Evolutionary conservation across 2,113 vertebrate species (phyloP).

Genomic region (Oxygymnocypris stewartii): DNA sequence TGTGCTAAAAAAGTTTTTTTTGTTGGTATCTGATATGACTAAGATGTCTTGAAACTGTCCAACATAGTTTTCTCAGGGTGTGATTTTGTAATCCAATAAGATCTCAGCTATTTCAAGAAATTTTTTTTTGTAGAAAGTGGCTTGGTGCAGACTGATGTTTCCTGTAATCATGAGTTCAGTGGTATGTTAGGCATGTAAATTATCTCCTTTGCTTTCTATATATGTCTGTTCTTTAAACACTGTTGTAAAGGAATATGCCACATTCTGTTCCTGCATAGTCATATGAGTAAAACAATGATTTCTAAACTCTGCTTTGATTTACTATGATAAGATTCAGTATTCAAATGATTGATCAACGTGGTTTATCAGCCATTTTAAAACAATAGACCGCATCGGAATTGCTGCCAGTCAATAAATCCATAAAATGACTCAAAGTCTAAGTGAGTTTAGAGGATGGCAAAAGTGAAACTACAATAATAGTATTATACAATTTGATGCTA

Average conservation of each 20-base stretch:
- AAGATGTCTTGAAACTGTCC: neutral
- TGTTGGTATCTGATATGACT: neutral
- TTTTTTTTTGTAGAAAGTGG: neutral
- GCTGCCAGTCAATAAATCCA: constrained; percentile 21
- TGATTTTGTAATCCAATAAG: neutral
- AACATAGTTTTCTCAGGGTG: neutral
- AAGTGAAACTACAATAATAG: neutral
- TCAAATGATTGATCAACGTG: neutral
- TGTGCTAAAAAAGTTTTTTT: no score
- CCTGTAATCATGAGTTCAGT: constrained; percentile 20
- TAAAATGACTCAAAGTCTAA: neutral
- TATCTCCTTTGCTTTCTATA: neutral
- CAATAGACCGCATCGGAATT: neutral
- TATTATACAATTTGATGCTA: neutral
- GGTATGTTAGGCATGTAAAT: constrained; percentile 39
- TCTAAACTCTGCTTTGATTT: constrained; percentile 11
- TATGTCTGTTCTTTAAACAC: neutral
- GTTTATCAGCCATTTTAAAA: constrained; percentile 5
- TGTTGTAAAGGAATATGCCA: neutral
- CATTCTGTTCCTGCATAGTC: neutral
- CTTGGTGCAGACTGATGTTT: neutral
- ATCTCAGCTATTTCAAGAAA: neutral
- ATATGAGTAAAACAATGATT: neutral
- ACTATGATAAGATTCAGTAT: neutral
- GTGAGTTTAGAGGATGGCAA: neutral